phyloP scores from a whole-genome alignment of 2,113 vertebrate species.

The Lates calcarifer region DNA sequence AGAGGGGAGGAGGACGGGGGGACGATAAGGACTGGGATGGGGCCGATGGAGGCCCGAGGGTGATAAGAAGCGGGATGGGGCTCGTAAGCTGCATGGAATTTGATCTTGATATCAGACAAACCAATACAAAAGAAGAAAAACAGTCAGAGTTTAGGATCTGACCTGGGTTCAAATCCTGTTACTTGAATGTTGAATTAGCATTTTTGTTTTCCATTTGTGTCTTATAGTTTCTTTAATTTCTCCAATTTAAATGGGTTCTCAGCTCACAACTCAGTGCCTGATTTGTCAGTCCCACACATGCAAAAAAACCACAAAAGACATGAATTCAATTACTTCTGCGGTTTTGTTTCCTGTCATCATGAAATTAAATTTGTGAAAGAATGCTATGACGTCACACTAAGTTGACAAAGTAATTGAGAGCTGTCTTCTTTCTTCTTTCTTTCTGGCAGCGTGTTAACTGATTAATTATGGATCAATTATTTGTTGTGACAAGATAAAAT shows the following conservation, averaged over 20 bases:
- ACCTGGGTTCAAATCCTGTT: conserved; percentile 25
- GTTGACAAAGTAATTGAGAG: conserved; percentile 24
- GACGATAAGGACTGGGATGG: conserved; percentile 82
- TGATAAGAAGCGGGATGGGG: conserved; percentile 61
- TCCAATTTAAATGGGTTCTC: not conserved
- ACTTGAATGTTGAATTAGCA: not conserved
- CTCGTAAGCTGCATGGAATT: conserved; percentile 23
- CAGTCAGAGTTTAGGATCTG: conserved; percentile 34
- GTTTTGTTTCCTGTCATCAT: conserved; percentile 40
- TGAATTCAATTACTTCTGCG: conserved; percentile 43
- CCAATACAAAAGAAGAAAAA: conserved; percentile 38
- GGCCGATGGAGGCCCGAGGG: conserved; percentile 56
- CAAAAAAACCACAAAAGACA: conserved; percentile 16
- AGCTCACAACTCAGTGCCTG: not conserved
- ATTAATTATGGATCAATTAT: conserved; percentile 5
- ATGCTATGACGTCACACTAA: conserved; percentile 11
- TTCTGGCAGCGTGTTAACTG: conserved; percentile 17
- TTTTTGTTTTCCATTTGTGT: not conserved
- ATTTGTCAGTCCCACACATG: conserved; percentile 11
- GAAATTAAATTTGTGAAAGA: conserved; percentile 9
- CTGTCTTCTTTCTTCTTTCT: not conserved
- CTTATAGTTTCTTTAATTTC: not conserved
- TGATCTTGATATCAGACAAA: conserved; percentile 55
- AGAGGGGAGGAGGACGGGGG: conserved; percentile 22
- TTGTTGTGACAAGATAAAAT: conserved; percentile 25